Base-by-base conservation (phyloP, 2,888 invertebrate genomes). In the Pilophorus perplexus region DNA sequence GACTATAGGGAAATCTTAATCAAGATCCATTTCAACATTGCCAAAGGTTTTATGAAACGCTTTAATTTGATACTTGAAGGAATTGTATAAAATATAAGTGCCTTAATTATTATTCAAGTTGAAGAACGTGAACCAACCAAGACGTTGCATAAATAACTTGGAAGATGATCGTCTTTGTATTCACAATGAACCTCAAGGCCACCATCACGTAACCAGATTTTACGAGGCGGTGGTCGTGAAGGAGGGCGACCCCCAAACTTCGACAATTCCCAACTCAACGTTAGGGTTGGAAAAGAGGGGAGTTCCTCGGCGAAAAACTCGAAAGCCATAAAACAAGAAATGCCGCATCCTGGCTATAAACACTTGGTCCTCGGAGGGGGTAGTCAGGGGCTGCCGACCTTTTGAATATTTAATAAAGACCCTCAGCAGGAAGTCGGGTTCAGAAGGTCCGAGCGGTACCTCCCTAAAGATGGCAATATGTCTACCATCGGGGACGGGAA, bases 401-500 rank as follows among this genome's bases (percentile, higher is more conserved):
- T 46, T 46, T 46, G 46, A 46, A 46, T 46, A 46, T 46, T 46
- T 46, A 46, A 46, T 46, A 23, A 46, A 25, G n/a, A 23, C 22
- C 46, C 20, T 2, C 46, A 10, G 14, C 20, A 18, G 4, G 14
- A 2, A 46, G 3, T 22, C 2, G 12, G 23, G 23, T 12, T 42
- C 42, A 42, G 42, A 42, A 42, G 23, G 5, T 23, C 12, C 46
- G 46, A 25, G 14, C 14, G 46, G 46, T 22, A 14, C 46, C 25
- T 22, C 5, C 23, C 46, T 25, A 12, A n/a, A 20, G 46, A 46
- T 46, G 46, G n/a, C 46, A 23, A 42, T 40, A 40, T 2, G 23
- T 46, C 2, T 4, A n/a, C 12, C 23, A 46, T 23, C 23, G 4
- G 1, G n/a, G n/a, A n/a, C n/a, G n/a, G n/a, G n/a, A n/a, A n/a